These are phyloP conservation scores for Chanos chanos DNA, from an alignment of 2,797 vertebrate genomes.

Conservation along the genomic window DNA sequence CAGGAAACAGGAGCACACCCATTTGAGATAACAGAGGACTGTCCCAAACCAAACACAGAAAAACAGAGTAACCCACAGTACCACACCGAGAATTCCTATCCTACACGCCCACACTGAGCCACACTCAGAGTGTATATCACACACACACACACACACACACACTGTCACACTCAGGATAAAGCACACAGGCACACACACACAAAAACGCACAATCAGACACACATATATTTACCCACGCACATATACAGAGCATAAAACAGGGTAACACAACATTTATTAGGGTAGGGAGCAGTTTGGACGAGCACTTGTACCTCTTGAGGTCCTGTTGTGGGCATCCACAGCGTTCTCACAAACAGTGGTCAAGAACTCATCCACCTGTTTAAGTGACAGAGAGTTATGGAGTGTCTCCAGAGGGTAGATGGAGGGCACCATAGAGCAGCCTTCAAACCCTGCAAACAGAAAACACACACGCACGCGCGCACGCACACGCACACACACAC, in stretches of 20 bases:
- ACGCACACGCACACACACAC: constrained; percentile 7
- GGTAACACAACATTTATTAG: too few species aligned
- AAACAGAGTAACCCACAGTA: too few species aligned
- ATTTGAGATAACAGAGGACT: background rate
- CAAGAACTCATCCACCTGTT: constrained; percentile 92
- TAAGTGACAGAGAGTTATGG: constrained; percentile 96
- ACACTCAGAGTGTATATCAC: too few species aligned
- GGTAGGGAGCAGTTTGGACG: too few species aligned
- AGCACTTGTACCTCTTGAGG: constrained; percentile 88
- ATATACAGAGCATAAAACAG: too few species aligned
- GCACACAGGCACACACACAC: background rate
- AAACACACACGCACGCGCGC: background rate
- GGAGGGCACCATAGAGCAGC: constrained; percentile 98
- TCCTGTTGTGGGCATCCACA: constrained; percentile 75
- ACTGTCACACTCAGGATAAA: too few species aligned
- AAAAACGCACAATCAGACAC: background rate
- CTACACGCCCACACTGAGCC: too few species aligned
- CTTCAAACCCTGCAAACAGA: constrained; percentile 86
- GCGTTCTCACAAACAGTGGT: constrained; percentile 82
- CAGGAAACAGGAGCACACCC: background rate
- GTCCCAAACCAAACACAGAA: background rate
- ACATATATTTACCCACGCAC: too few species aligned
- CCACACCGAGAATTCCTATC: too few species aligned
- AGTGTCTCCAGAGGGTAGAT: constrained; percentile 97
- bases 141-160: background rate